Conservation (phyloP, 2,888 invertebrate genomes). For the Parasteatoda lunata region DNA sequence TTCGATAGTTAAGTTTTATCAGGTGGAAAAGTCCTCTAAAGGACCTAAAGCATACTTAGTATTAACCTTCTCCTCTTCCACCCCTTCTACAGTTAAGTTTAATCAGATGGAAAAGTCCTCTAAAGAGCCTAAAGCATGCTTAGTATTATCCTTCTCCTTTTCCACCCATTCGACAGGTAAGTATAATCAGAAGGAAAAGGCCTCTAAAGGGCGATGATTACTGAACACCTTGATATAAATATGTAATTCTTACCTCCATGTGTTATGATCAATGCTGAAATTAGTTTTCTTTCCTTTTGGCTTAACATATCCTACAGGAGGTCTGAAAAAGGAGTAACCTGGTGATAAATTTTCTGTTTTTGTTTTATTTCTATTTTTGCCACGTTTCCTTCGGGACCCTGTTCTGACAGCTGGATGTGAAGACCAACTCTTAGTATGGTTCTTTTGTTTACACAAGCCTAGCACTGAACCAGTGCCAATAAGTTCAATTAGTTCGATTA, state of each 20-base stretch:
- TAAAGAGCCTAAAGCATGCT: too few relatives aligned
- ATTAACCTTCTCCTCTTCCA: too few relatives aligned
- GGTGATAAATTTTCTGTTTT: neutral
- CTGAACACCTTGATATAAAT: too few relatives aligned
- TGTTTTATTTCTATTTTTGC: neutral
- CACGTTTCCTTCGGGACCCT: constrained; percentile 4
- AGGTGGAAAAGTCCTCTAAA: too few relatives aligned
- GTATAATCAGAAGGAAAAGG: too few relatives aligned
- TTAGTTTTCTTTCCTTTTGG: constrained; percentile 9
- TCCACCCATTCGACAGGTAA: too few relatives aligned
- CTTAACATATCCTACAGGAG: constrained; percentile 1
- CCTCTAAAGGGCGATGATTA: too few relatives aligned
- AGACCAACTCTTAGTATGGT: neutral
- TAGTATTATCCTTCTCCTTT: too few relatives aligned
- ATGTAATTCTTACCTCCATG: constrained; percentile 21
- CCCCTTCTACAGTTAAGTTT: too few relatives aligned
- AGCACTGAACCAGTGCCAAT: constrained; percentile 40
- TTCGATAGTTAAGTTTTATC: too few relatives aligned
- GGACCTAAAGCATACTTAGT: too few relatives aligned
- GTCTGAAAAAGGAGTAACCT: neutral
- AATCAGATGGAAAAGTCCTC: too few relatives aligned
- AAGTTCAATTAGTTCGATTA: constrained; percentile 56
- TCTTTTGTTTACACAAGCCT: constrained; percentile 13
- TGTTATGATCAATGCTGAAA: constrained; percentile 7
- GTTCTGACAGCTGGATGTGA: neutral